phyloP scores from a whole-genome alignment of 1,140 invertebrate genomes.

The Orius insidiosus region DNA sequence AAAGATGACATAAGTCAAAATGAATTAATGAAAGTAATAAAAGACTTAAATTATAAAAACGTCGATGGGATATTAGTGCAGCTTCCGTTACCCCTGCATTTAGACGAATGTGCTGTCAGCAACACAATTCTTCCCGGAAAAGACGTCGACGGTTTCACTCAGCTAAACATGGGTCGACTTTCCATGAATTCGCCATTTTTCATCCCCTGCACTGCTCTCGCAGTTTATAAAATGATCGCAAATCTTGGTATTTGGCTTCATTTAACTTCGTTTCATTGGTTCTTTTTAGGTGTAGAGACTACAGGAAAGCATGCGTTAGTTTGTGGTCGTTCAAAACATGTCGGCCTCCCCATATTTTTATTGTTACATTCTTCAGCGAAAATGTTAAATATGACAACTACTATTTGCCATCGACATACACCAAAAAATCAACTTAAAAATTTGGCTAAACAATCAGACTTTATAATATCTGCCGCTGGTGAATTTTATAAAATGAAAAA shows the following conservation, averaged over 20 bases:
- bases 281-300: conserved; percentile 49
- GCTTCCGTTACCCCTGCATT: conserved; percentile 58
- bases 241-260: conserved; percentile 21
- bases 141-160: conserved; percentile 84
- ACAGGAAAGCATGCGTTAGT: conserved; percentile 75
- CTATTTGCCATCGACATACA: conserved; percentile 73
- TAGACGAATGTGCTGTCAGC: conserved; percentile 56
- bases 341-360: conserved; percentile 71
- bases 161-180: conserved; percentile 58
- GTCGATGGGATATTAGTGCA: conserved; percentile 72
- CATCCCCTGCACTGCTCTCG: conserved; percentile 70
- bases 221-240: conserved; percentile 59
- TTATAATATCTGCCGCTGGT: conserved; percentile 64
- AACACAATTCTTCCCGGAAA: conserved; percentile 63
- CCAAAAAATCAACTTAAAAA: conserved; percentile 51
- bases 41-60: conserved; percentile 45
- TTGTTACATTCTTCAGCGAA: conserved; percentile 42
- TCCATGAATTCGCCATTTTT: conserved; percentile 56
- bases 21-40: conserved; percentile 25
- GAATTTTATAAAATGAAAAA: conserved; percentile 10
- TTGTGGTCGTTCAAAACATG: conserved; percentile 75
- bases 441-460: conserved; percentile 56
- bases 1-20: too few species aligned
- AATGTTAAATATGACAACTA: conserved; percentile 40
- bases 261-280: conserved; percentile 4